Conservation (phyloP, 2,797 vertebrate species). For the Novumbra hubbsi region DNA sequence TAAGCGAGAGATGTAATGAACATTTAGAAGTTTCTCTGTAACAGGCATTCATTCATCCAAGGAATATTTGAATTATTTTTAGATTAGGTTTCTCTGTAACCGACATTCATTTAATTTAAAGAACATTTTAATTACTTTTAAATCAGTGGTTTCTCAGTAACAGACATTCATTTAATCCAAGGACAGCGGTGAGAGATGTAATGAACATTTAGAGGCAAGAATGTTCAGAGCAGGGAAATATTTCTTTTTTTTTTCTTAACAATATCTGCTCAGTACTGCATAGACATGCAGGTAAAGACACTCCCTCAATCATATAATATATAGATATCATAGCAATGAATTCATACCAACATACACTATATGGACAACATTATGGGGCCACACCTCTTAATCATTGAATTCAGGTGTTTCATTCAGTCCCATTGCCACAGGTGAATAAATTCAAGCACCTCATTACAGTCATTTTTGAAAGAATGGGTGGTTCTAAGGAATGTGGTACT, state of each 20-base stretch:
- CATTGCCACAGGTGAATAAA: too few species aligned
- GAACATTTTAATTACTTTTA: conserved; percentile 47
- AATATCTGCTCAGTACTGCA: conserved; percentile 30
- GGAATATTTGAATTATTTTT: conserved; percentile 46
- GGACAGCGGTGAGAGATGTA: conserved; percentile 45
- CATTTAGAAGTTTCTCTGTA: conserved; percentile 56
- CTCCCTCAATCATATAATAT: background rate
- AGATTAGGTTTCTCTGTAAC: conserved; percentile 51
- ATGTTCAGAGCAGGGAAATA: conserved; percentile 28
- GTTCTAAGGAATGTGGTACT: too few species aligned
- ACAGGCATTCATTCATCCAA: conserved; percentile 64
- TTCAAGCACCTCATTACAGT: too few species aligned
- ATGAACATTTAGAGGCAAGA: conserved; percentile 61
- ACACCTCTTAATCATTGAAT: too few species aligned
- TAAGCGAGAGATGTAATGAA: conserved; percentile 52
- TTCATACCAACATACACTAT: background rate
- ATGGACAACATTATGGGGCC: too few species aligned
- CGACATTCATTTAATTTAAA: conserved; percentile 58
- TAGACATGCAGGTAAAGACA: conserved; percentile 14
- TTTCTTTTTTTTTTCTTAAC: conserved; percentile 51
- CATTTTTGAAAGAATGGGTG: too few species aligned
- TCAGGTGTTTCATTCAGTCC: too few species aligned
- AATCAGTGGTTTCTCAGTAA: conserved; percentile 50
- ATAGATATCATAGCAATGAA: background rate
- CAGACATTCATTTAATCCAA: conserved; percentile 57